Evolutionary conservation across 2,797 vertebrate genomes (phyloP).

Genomic region (Pipistrellus pipistrellus): DNA sequence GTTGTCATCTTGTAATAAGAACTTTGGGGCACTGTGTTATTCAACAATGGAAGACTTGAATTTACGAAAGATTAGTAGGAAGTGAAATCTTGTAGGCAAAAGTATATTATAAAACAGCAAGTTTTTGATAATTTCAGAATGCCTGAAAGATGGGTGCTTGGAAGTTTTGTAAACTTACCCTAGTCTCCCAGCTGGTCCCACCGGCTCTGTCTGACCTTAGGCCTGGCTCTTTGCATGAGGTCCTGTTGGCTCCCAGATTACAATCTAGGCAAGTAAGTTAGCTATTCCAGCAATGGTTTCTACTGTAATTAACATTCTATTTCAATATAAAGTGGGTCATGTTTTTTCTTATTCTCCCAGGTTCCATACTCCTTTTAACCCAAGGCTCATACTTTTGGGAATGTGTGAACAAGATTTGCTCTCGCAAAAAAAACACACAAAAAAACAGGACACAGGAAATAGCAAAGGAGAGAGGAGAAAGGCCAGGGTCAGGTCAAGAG

Average conservation of each 20-base stretch:
- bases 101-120: constrained; percentile 39
- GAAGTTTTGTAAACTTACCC: background rate
- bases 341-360: background rate
- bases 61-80: constrained; percentile 21
- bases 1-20: background rate
- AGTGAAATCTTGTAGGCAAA: constrained; percentile 42
- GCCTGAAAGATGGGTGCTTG: background rate
- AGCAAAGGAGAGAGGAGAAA: constrained; percentile 49
- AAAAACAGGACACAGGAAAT: constrained; percentile 63
- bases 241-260: background rate
- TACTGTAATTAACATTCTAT: background rate
- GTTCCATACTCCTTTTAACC: background rate
- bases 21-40: background rate
- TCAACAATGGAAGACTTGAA: background rate
- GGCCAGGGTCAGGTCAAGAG: constrained; percentile 58
- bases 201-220: background rate
- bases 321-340: background rate
- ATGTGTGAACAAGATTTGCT: constrained; percentile 32
- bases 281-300: background rate
- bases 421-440: constrained; percentile 44
- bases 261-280: background rate
- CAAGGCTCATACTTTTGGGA: background rate
- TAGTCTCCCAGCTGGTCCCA: background rate
- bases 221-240: background rate
- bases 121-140: constrained; percentile 21